Evolutionary conservation across 2,888 invertebrate species (phyloP).

Genomic region (Uropetala carovei): DNA sequence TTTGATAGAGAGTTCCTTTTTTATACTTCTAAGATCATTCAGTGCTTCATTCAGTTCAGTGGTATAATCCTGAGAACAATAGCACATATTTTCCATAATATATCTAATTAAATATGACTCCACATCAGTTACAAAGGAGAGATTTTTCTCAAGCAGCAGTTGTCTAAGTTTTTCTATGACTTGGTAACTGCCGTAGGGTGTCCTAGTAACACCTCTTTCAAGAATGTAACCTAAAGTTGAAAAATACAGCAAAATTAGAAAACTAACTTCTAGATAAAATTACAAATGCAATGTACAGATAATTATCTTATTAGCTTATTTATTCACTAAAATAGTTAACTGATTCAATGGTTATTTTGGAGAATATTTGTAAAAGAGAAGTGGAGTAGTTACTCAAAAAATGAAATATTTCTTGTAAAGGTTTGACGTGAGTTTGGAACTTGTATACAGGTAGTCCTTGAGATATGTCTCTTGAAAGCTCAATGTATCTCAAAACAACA

Average conservation of each 20-base stretch:
- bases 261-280: neutral
- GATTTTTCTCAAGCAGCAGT: conserved; percentile 73
- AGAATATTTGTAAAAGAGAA: no score
- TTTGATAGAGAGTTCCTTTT: conserved; percentile 68
- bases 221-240: conserved; percentile 74
- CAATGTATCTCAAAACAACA: no score
- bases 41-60: conserved; percentile 72
- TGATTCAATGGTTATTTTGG: no score
- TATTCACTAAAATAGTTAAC: no score
- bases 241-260: conserved; percentile 29
- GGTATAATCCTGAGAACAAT: conserved; percentile 73
- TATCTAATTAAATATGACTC: conserved; percentile 76
- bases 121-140: conserved; percentile 72
- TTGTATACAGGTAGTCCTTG: no score
- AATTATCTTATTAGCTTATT: no score
- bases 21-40: conserved; percentile 70
- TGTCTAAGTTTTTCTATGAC: conserved; percentile 75
- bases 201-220: conserved; percentile 76
- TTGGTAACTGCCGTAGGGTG: conserved; percentile 77
- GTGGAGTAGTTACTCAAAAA: no score
- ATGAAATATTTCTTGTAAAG: no score
- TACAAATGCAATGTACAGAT: neutral
- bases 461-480: no score
- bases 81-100: conserved; percentile 73
- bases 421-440: no score